These are phyloP conservation scores for Struthio camelus DNA, from an alignment of 2,113 vertebrate species.

Conservation along the genomic window DNA sequence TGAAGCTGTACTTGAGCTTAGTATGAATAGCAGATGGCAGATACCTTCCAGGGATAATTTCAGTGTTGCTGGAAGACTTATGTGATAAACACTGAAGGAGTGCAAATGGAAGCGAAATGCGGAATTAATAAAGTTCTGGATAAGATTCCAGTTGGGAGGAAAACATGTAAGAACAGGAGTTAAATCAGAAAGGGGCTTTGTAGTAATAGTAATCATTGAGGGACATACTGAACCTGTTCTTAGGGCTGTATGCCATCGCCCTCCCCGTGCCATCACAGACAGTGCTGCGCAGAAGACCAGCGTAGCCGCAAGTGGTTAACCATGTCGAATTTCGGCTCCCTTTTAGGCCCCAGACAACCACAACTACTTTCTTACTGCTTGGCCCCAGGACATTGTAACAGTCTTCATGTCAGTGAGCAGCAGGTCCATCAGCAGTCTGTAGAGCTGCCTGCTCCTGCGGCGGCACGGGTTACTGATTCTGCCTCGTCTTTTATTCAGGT, in stretches of 20 bases:
- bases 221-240: background rate
- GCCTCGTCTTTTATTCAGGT: constrained; percentile 73
- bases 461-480: background rate
- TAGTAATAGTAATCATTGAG: background rate
- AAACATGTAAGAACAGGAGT: background rate
- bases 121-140: constrained; percentile 45
- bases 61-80: background rate
- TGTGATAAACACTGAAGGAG: constrained; percentile 16
- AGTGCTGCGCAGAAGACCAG: background rate
- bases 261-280: background rate
- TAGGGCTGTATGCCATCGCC: background rate
- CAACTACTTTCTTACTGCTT: background rate
- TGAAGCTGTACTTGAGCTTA: background rate
- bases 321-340: background rate
- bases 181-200: background rate
- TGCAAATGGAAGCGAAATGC: constrained; percentile 37
- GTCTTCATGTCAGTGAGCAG: background rate
- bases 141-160: constrained; percentile 30
- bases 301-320: background rate
- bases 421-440: background rate
- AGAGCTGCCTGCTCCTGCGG: background rate
- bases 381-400: background rate
- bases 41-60: constrained; percentile 62
- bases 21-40: constrained; percentile 47
- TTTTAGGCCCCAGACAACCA: background rate